Evolutionary conservation across 2,113 vertebrate species (phyloP).

Genomic region (Toxotes chatareus): DNA sequence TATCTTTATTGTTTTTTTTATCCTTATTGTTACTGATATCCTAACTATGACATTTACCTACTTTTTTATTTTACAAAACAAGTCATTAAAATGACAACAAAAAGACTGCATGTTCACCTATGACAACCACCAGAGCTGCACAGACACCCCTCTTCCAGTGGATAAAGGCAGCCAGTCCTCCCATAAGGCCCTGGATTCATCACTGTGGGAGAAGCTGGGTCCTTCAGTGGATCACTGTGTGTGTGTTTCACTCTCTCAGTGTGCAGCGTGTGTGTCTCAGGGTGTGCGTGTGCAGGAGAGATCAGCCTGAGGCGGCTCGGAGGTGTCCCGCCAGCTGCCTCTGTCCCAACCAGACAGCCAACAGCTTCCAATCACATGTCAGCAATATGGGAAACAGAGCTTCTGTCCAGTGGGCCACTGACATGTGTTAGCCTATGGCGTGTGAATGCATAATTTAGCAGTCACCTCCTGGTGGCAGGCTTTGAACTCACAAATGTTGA

Average conservation of each 20-base stretch:
- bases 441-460: conserved; percentile 81
- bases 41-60: not conserved
- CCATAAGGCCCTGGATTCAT: conserved; percentile 61
- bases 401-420: conserved; percentile 81
- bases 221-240: conserved; percentile 23
- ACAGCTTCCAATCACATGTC: conserved; percentile 87
- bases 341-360: conserved; percentile 83
- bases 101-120: not conserved
- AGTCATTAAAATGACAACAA: not conserved
- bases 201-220: conserved; percentile 60
- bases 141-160: conserved; percentile 34
- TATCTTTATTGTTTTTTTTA: conserved; percentile 1
- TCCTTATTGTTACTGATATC: not conserved
- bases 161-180: conserved; percentile 48
- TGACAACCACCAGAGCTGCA: conserved; percentile 33
- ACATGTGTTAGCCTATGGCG: conserved; percentile 81
- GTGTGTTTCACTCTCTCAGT: conserved; percentile 26
- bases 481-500: conserved; percentile 52
- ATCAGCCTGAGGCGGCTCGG: conserved; percentile 76
- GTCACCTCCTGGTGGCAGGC: conserved; percentile 72
- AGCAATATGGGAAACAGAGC: conserved; percentile 86
- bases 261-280: conserved; percentile 29
- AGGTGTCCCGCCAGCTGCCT: conserved; percentile 84
- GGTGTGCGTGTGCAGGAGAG: conserved; percentile 60
- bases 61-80: not conserved